A percentile compares a stretch with the other conserved stretches of the same genome.
phyloP scores from a whole-genome alignment of 2,113 vertebrate species.

The Calidris pygmaea region DNA sequence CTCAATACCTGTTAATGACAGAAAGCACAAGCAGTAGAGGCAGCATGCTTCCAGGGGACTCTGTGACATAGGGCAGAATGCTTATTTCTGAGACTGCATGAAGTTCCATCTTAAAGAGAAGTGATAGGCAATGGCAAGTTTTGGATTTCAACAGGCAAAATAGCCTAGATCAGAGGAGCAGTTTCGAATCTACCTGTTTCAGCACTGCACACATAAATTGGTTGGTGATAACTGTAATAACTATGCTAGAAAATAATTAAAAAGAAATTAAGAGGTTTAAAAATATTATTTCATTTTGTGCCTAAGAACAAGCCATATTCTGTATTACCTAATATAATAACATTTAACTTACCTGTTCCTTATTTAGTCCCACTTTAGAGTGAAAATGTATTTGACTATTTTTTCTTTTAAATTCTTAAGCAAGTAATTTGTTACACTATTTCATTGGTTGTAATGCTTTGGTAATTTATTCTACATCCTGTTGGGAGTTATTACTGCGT shows the following conservation, averaged over 20 bases:
- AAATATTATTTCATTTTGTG: background rate
- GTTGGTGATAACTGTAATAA: background rate
- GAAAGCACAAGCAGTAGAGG: background rate
- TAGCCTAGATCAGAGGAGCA: background rate
- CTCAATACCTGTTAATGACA: background rate
- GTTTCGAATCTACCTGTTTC: background rate
- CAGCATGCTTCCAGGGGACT: background rate
- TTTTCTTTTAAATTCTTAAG: background rate
- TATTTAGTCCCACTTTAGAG: background rate
- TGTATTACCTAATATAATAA: background rate
- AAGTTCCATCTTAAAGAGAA: background rate
- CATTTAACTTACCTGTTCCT: background rate
- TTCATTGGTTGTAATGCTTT: background rate
- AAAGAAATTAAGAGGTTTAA: background rate
- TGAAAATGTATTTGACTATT: background rate
- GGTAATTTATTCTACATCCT: background rate
- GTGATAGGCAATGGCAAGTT: background rate
- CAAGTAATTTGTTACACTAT: background rate
- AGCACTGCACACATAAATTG: background rate
- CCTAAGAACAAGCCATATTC: background rate
- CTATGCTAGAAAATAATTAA: background rate
- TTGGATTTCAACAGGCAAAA: background rate
- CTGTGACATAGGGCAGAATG: background rate
- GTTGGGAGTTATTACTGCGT: background rate
- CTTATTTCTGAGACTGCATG: background rate